phyloP scores from a whole-genome alignment of 2,888 invertebrate genomes.

The Choristoneura rosaceana region DNA sequence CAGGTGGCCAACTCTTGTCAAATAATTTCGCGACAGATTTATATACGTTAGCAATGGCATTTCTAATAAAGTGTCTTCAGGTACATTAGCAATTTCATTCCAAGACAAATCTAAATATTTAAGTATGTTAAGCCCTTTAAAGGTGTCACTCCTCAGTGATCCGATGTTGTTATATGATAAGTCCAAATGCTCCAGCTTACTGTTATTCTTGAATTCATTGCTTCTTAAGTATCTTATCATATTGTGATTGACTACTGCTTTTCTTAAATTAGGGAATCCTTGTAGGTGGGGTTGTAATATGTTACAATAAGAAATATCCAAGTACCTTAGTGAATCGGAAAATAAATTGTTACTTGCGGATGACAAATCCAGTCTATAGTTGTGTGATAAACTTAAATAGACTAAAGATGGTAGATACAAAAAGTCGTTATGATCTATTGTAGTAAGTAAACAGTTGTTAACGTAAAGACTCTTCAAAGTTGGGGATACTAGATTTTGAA shows the following conservation, averaged over 20 bases:
- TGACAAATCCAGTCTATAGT: slow-evolving; percentile 83
- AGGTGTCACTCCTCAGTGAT: slow-evolving; percentile 85
- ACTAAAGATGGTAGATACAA: slow-evolving; percentile 85
- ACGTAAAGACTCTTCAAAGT: slow-evolving; percentile 84
- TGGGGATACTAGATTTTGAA: slow-evolving; percentile 79
- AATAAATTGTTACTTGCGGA: slow-evolving; percentile 69
- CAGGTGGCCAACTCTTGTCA: slow-evolving; percentile 85
- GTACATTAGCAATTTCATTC: slow-evolving; percentile 87
- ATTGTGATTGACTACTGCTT: slow-evolving; percentile 87
- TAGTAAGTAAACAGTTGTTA: slow-evolving; percentile 84
- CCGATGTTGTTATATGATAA: slow-evolving; percentile 88
- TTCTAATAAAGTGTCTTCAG: slow-evolving; percentile 85
- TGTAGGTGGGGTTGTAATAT: slow-evolving; percentile 85
- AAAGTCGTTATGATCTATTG: slow-evolving; percentile 82
- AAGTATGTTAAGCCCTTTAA: slow-evolving; percentile 84
- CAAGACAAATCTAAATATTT: slow-evolving; percentile 88
- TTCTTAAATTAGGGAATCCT: slow-evolving; percentile 86
- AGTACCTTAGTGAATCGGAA: slow-evolving; percentile 80
- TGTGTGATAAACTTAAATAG: slow-evolving; percentile 86
- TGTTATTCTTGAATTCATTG: slow-evolving; percentile 87
- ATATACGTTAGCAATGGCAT: slow-evolving; percentile 86
- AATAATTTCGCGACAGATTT: slow-evolving; percentile 88
- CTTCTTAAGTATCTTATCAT: slow-evolving; percentile 85
- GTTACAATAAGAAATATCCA: slow-evolving; percentile 88
- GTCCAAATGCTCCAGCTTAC: slow-evolving; percentile 86